phyloP scores from a whole-genome alignment of 2,888 invertebrate genomes.

The Phaedon cochleariae region DNA sequence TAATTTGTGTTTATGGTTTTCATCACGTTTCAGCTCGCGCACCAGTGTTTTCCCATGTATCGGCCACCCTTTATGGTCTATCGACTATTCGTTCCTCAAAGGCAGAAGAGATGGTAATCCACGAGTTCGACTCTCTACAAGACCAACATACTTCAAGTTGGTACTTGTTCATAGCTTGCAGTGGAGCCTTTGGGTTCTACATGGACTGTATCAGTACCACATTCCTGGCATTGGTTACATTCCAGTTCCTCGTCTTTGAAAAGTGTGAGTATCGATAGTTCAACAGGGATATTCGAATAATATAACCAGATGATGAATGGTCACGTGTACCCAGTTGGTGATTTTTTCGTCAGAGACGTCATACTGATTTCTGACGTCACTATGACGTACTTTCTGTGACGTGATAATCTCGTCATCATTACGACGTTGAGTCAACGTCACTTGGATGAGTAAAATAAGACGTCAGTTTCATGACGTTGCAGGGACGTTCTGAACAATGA shows the following conservation, averaged over 20 bases:
- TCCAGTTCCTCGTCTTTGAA: slow-evolving; percentile 69
- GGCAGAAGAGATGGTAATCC: slow-evolving; percentile 75
- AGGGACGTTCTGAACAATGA: too few species aligned
- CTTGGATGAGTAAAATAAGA: too few species aligned
- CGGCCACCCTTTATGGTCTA: slow-evolving; percentile 85
- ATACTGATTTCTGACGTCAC: too few species aligned
- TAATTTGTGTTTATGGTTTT: neutral
- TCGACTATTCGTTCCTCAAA: slow-evolving; percentile 84
- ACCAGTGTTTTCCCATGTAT: slow-evolving; percentile 90
- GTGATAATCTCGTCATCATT: too few species aligned
- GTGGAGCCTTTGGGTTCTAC: slow-evolving; percentile 68
- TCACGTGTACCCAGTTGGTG: too few species aligned
- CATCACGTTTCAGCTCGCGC: slow-evolving; percentile 71
- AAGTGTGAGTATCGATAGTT: slow-evolving; percentile 63
- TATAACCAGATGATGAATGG: too few species aligned
- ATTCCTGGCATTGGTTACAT: slow-evolving; percentile 70
- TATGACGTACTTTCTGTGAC: too few species aligned
- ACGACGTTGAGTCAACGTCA: too few species aligned
- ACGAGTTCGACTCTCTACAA: slow-evolving; percentile 79
- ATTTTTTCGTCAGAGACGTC: too few species aligned
- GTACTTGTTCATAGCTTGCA: slow-evolving; percentile 68
- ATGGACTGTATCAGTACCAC: slow-evolving; percentile 69
- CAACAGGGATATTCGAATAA: too few species aligned
- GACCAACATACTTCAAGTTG: slow-evolving; percentile 72
- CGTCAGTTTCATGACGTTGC: too few species aligned